These are phyloP conservation scores for Lydus trimaculatus DNA, from an alignment of 2,888 invertebrate species.

Conservation along the genomic window DNA sequence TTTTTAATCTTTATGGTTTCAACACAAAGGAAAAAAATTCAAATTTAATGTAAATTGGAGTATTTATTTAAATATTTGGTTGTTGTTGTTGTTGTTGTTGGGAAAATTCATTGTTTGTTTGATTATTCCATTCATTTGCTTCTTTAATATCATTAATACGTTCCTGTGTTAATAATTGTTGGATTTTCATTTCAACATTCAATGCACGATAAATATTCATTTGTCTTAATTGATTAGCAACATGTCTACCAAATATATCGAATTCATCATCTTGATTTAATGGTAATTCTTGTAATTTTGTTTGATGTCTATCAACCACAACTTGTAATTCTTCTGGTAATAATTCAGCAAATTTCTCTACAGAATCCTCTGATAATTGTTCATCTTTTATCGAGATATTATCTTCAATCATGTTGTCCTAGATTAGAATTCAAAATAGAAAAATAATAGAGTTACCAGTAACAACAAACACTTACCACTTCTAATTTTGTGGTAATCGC, in stretches of 20 bases:
- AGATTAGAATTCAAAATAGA: background rate
- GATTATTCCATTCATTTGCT: background rate
- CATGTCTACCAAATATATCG: constrained; percentile 12
- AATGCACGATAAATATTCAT: constrained; percentile 10
- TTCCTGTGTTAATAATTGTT: constrained; percentile 8
- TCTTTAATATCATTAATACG: constrained; percentile 9
- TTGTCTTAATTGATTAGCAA: constrained; percentile 14
- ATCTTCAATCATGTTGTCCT: background rate
- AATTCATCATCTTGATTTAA: constrained; percentile 9
- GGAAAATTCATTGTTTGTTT: background rate
- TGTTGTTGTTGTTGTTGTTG: background rate
- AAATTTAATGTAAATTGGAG: background rate
- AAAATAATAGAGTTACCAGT: background rate
- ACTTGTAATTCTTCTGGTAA: background rate
- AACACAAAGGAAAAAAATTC: background rate
- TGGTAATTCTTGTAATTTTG: background rate
- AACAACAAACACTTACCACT: background rate
- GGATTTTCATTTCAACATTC: constrained; percentile 6
- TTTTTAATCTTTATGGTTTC: background rate
- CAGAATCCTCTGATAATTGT: background rate
- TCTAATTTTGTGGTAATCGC: background rate
- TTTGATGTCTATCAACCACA: background rate
- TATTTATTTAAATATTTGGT: background rate
- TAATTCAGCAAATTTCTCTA: background rate
- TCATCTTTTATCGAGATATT: background rate